Percentiles rank a stretch among this genome's conserved stretches.
phyloP scores from a whole-genome alignment of 1,140 invertebrate species.

The Ectropis grisescens region DNA sequence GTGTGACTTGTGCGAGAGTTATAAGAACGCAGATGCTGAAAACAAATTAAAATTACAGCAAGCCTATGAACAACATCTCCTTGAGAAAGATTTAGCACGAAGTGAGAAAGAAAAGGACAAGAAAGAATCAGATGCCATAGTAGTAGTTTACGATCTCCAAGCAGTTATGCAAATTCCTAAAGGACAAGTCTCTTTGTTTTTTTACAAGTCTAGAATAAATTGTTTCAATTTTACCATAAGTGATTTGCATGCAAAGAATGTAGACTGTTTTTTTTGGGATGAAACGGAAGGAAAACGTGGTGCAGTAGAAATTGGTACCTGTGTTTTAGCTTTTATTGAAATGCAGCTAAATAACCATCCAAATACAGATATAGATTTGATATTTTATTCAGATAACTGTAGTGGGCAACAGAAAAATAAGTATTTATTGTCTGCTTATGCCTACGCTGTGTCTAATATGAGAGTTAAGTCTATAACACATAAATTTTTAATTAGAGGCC shows the following conservation, averaged over 20 bases:
- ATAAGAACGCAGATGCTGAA: constrained; percentile 27
- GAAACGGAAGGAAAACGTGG: constrained; percentile 25
- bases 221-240: constrained; percentile 35
- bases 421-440: constrained; percentile 28
- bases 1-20: constrained; percentile 35
- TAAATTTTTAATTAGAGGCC: constrained; percentile 49
- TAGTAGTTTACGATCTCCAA: constrained; percentile 40
- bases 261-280: constrained; percentile 29
- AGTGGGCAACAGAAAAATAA: constrained; percentile 49
- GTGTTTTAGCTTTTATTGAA: constrained; percentile 22
- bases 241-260: constrained; percentile 23
- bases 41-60: constrained; percentile 16
- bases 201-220: constrained; percentile 31
- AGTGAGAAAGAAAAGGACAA: constrained; percentile 17
- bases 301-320: constrained; percentile 30
- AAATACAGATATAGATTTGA: constrained; percentile 20
- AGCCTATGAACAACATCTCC: constrained; percentile 12
- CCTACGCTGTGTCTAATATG: constrained; percentile 18
- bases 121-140: constrained; percentile 21
- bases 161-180: constrained; percentile 23
- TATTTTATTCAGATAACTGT: constrained; percentile 48
- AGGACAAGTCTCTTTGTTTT: constrained; percentile 25
- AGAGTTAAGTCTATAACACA: constrained; percentile 37
- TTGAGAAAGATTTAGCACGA: constrained; percentile 18
- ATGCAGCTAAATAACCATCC: constrained; percentile 10